Base-by-base conservation (phyloP, 2,888 invertebrate genomes). In the Acanthosepion esculentum region DNA sequence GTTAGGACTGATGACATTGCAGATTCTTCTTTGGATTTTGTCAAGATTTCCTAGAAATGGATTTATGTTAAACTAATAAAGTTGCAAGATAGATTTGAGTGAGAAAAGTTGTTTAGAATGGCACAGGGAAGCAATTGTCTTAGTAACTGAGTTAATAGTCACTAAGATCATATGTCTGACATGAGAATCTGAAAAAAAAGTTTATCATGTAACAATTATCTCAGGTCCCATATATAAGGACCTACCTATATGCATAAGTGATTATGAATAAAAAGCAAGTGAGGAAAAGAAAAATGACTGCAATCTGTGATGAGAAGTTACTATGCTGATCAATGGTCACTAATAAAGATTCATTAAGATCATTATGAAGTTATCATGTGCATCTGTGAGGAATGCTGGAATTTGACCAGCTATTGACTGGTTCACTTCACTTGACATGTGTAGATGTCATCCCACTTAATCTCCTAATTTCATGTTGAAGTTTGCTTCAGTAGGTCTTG, bases 301-400 rank as follows among this genome's bases (percentile, higher is more conserved):
- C 33, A 78, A 78, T 78, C 78, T 78, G 10, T 33, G 78, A 33
- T 78, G 78, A 78, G 78, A 78, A 78, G 78, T 78, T 78, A 78
- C n/a, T 33, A 78, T 33, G 78, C n/a, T 78, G 78, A 78, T 78
- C n/a, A 78, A n/a, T 78, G 78, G 78, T 78, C n/a, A 78, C 78
- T 78, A 78, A 78, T 78, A 78, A 78, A 78, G 15, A 15, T 78
- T 78, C 78, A 78, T 78, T 78, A n/a, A 15, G 33, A 78, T 33
- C 78, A 78, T 78, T 78, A 78, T 78, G n/a, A 78, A 33, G 78
- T 18, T 15, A 78, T 33, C 33, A 78, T 78, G 78, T 8, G 78
- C n/a, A 78, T 78, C 78, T 78, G n/a, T 78, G n/a, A 78, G n/a
- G 78, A n/a, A 78, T n/a, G 15, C 33, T 78, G 78, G 78, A 78